Conservation (phyloP, 2,113 vertebrate species). For the Pandion haliaetus region DNA sequence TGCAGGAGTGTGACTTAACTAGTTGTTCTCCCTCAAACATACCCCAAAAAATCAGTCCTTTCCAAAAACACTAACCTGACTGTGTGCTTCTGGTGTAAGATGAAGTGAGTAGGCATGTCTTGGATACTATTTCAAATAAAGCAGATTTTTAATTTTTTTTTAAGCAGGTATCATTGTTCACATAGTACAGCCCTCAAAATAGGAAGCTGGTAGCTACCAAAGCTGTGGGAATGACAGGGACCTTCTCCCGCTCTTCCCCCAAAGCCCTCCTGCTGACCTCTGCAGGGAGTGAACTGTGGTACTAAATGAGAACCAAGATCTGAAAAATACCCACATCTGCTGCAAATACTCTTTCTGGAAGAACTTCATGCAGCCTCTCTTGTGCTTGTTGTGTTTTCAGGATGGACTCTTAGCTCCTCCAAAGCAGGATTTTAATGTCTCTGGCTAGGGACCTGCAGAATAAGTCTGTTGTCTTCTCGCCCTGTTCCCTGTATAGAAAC, state of each 20-base stretch:
- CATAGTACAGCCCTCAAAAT: neutral
- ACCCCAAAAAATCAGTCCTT: accelerated
- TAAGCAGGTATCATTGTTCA: neutral
- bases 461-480: neutral
- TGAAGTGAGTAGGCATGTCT: neutral
- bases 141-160: neutral
- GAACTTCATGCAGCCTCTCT: neutral
- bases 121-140: neutral
- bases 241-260: neutral
- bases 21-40: neutral
- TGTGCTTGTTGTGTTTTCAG: neutral
- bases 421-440: neutral
- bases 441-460: neutral
- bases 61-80: accelerated
- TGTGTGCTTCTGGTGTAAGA: neutral
- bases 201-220: neutral
- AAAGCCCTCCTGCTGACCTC: neutral
- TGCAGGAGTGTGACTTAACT: neutral
- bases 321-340: neutral
- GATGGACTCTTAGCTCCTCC: neutral
- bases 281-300: neutral
- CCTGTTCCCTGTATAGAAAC: neutral
- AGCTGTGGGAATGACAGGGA: neutral
- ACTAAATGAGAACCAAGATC: neutral
- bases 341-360: neutral